phyloP scores from a whole-genome alignment of 37 sponge, comb jelly and placozoan genomes.

The Dysidea cf. avara region DNA sequence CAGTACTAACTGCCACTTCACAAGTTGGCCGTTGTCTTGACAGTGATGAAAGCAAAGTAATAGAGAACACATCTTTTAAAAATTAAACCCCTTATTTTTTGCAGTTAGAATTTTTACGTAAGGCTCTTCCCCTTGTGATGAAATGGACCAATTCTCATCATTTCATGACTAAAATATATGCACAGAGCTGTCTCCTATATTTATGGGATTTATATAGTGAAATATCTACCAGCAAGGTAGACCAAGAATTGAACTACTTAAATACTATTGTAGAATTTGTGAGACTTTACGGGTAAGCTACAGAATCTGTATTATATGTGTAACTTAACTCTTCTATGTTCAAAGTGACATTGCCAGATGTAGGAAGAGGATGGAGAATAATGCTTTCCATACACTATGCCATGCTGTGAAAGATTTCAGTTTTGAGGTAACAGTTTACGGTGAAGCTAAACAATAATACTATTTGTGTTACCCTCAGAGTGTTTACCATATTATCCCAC shows the following conservation, averaged over 20 bases:
- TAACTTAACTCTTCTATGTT: not conserved
- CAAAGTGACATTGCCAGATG: conserved; percentile 65
- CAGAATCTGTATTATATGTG: not conserved
- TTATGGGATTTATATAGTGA: conserved; percentile 43
- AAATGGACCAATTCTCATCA: conserved; percentile 55
- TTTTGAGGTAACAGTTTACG: conserved; percentile 52
- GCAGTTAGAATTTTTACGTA: conserved; percentile 21
- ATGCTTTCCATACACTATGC: conserved; percentile 51
- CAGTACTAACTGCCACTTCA: conserved; percentile 47
- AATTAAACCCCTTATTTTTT: not conserved
- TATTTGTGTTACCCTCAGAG: conserved; percentile 14
- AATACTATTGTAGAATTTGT: conserved; percentile 23
- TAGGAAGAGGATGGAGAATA: conserved; percentile 41
- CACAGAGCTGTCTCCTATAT: conserved; percentile 31
- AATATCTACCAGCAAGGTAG: not conserved
- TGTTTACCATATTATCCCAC: conserved; percentile 59
- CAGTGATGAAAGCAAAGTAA: conserved; percentile 26
- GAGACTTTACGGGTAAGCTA: conserved; percentile 30
- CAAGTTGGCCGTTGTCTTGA: conserved; percentile 32
- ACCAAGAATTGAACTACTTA: conserved; percentile 14
- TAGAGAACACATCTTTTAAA: not conserved
- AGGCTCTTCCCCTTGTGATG: conserved; percentile 31
- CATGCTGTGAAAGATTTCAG: conserved; percentile 40
- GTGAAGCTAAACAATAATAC: too few species aligned
- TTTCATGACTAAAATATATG: conserved; percentile 48